These are phyloP conservation scores for Clostera curtula DNA, from an alignment of 2,888 invertebrate genomes.

Conservation along the genomic window DNA sequence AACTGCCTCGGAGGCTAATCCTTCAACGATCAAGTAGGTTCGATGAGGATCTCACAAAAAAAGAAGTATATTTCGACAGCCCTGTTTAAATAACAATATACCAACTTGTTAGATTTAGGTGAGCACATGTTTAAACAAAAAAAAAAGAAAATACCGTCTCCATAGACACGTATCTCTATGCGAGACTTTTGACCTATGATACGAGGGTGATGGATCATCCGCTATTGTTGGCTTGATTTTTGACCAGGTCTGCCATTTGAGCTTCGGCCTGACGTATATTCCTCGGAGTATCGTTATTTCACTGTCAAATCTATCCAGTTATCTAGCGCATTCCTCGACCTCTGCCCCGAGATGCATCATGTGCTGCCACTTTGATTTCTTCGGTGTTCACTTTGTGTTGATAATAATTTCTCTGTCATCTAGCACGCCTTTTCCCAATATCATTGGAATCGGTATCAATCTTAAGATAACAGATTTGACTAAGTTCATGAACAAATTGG, in stretches of 20 bases:
- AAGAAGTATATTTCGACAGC: too few relatives aligned
- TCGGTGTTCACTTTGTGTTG: constrained; percentile 18
- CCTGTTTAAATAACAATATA: constrained; percentile 27
- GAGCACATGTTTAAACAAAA: constrained; percentile 25
- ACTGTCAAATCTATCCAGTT: constrained; percentile 62
- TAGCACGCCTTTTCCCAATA: too few relatives aligned
- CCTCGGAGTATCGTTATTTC: constrained; percentile 46
- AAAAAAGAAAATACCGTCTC: constrained; percentile 13
- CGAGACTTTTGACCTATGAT: constrained; percentile 40
- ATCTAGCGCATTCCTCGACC: constrained; percentile 56
- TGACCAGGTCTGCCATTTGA: constrained; percentile 35
- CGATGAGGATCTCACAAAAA: too few relatives aligned
- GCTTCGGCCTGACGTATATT: constrained; percentile 28
- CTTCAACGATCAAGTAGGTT: too few relatives aligned
- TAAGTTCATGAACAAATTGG: too few relatives aligned
- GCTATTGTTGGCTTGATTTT: constrained; percentile 46
- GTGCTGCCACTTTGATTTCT: constrained; percentile 36
- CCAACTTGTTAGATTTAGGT: constrained; percentile 25
- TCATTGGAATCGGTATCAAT: too few relatives aligned
- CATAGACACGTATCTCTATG: constrained; percentile 17
- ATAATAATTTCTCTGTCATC: not conserved
- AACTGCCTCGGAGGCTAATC: too few relatives aligned
- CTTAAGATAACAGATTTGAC: too few relatives aligned
- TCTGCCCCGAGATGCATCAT: constrained; percentile 45
- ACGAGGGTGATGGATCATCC: constrained; percentile 48